Conservation (phyloP, 2,113 vertebrate species). For the Rhinolophus sinicus region DNA sequence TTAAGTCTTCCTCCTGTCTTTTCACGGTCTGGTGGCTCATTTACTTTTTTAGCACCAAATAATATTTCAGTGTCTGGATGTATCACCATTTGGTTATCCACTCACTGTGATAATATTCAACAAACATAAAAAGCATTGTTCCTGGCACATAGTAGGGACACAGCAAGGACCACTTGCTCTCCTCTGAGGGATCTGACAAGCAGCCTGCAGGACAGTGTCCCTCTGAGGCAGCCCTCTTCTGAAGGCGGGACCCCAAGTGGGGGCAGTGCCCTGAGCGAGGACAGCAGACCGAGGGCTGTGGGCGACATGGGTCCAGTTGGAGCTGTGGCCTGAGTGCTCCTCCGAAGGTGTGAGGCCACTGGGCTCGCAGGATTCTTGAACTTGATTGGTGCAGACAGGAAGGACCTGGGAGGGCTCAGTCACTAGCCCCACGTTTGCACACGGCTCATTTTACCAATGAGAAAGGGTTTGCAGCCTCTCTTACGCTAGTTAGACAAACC, state of each 20-base stretch:
- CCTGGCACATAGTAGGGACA: accelerated
- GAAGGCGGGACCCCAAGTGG: neutral
- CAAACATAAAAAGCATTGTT: neutral
- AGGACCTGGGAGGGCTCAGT: accelerated
- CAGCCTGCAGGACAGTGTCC: too few relatives aligned
- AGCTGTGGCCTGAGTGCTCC: accelerated
- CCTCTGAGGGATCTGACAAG: neutral
- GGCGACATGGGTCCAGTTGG: accelerated
- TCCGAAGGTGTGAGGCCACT: neutral
- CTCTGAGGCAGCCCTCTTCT: neutral
- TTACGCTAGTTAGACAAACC: neutral
- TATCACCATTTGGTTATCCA: neutral
- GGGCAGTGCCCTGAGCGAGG: neutral
- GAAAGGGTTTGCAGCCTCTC: neutral
- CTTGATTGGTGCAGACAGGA: neutral
- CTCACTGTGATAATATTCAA: neutral
- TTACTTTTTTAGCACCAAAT: neutral
- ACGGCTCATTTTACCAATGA: neutral
- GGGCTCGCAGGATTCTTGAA: neutral
- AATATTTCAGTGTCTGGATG: neutral
- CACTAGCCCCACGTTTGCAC: too few relatives aligned
- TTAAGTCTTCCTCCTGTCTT: neutral
- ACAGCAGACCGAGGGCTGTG: too few relatives aligned
- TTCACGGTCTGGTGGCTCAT: neutral
- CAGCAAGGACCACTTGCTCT: neutral